A percentile compares a stretch with the other conserved stretches of the same genome.
phyloP scores from a whole-genome alignment of 2,888 invertebrate species.

The Eupsilia transversa region DNA sequence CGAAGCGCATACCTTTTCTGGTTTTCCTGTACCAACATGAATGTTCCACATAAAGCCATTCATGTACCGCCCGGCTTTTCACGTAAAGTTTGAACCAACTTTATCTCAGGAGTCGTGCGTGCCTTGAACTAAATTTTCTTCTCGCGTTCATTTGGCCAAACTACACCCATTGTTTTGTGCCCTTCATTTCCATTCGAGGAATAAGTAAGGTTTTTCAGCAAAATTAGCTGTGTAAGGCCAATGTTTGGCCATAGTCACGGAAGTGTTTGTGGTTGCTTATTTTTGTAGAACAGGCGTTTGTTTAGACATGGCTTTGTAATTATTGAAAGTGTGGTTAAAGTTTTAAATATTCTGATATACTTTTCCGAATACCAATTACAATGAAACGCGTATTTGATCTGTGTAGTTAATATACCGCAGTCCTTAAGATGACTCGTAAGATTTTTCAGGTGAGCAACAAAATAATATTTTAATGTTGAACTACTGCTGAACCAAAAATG shows the following conservation, averaged over 20 bases:
- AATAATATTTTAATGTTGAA: neutral
- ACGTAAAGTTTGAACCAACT: slow-evolving; percentile 64
- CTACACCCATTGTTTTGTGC: slow-evolving; percentile 70
- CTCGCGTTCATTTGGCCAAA: slow-evolving; percentile 68
- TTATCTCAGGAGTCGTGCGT: slow-evolving; percentile 50
- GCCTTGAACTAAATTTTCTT: slow-evolving; percentile 62
- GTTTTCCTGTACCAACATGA: slow-evolving; percentile 8
- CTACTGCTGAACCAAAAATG: neutral
- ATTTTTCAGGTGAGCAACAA: too few relatives aligned
- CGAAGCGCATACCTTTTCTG: neutral
- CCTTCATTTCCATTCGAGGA: slow-evolving; percentile 66
- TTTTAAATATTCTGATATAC: neutral
- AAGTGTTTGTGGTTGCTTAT: slow-evolving; percentile 9
- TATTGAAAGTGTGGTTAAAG: neutral
- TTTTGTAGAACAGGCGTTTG: slow-evolving; percentile 2
- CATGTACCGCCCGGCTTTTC: slow-evolving; percentile 56
- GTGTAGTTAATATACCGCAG: neutral
- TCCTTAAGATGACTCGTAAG: neutral
- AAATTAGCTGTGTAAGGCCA: slow-evolving; percentile 38
- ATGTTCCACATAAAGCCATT: slow-evolving; percentile 47
- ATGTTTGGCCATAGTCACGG: slow-evolving; percentile 26
- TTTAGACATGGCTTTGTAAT: neutral
- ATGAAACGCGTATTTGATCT: neutral
- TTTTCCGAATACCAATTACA: neutral
- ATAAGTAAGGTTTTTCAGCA: slow-evolving; percentile 45